Evolutionary conservation across 2,888 invertebrate species (phyloP).

Genomic region (Rhagium mordax): DNA sequence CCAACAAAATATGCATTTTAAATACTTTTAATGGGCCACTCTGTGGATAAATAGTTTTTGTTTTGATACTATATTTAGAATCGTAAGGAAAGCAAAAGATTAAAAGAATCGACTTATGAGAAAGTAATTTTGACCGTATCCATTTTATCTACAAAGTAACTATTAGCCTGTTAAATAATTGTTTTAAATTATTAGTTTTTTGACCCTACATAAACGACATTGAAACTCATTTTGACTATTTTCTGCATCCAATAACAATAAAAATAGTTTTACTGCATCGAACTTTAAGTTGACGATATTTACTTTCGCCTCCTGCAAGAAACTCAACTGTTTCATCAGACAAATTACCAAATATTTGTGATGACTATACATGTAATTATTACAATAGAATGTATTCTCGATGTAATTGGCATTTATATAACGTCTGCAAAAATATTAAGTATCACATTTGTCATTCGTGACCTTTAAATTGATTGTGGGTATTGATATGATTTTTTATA

Average conservation of each 20-base stretch:
- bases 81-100: slow-evolving; percentile 9
- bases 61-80: slow-evolving; percentile 12
- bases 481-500: not conserved
- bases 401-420: slow-evolving; percentile 22
- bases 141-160: not conserved
- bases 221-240: not conserved
- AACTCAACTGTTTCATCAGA: slow-evolving; percentile 43
- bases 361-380: slow-evolving; percentile 17
- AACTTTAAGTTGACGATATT: slow-evolving; percentile 16
- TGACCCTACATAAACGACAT: not conserved
- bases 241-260: not conserved
- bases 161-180: not conserved
- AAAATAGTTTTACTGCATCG: not conserved
- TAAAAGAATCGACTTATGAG: not conserved
- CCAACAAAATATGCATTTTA: no score
- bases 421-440: slow-evolving; percentile 5
- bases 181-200: not conserved
- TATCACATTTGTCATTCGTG: not conserved
- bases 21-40: not conserved
- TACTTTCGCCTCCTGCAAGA: slow-evolving; percentile 47
- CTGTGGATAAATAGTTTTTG: not conserved
- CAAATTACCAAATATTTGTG: slow-evolving; percentile 46
- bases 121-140: slow-evolving; percentile 12
- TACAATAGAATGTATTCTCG: slow-evolving; percentile 16
- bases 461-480: not conserved